Evolutionary conservation across 1,140 invertebrate genomes (phyloP).

Genomic region (Panagrolaimus sp.): DNA sequence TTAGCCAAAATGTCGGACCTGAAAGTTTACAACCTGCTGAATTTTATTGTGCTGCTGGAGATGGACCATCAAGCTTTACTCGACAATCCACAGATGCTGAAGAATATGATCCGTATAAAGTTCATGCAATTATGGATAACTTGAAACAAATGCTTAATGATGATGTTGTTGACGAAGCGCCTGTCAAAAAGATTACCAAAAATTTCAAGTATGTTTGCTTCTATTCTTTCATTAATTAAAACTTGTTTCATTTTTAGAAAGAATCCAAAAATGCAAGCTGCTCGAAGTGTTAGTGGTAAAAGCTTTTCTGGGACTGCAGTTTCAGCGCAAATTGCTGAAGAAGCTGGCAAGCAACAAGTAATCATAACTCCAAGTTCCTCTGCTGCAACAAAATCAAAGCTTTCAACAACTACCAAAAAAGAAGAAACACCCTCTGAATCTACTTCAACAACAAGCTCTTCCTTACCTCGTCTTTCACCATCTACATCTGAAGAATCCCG

Average conservation of each 20-base stretch:
- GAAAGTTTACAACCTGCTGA: not conserved
- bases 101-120: conserved; percentile 35
- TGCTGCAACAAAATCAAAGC: not conserved
- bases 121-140: conserved; percentile 42
- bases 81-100: not conserved
- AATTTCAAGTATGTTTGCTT: conserved; percentile 11
- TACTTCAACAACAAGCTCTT: not conserved
- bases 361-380: not conserved
- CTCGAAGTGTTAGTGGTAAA: not conserved
- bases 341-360: not conserved
- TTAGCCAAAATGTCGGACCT: not conserved
- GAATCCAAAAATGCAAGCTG: not conserved
- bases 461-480: not conserved
- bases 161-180: conserved; percentile 25
- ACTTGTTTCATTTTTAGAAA: conserved; percentile 11
- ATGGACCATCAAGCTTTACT: not conserved
- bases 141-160: conserved; percentile 45
- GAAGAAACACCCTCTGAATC: not conserved
- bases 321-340: conserved; percentile 21
- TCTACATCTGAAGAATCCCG: not conserved
- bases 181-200: not conserved
- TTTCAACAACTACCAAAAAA: not conserved
- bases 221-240: not conserved
- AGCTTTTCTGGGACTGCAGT: not conserved
- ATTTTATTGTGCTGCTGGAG: not conserved